phyloP scores from a whole-genome alignment of 2,113 vertebrate species.

The Bos javanicus region DNA sequence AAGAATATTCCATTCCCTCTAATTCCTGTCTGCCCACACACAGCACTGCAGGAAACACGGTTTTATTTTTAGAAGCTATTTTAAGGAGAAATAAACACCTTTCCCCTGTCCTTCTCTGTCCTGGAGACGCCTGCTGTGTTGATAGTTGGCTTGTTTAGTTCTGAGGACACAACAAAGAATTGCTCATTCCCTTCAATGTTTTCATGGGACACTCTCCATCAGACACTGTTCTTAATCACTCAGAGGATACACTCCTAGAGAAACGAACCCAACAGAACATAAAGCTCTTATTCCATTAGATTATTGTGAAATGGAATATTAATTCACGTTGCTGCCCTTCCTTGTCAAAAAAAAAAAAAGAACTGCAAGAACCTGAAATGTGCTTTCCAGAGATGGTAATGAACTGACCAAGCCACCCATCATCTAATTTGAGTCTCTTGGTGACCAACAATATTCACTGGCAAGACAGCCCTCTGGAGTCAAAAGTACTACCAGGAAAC shows the following conservation, averaged over 20 bases:
- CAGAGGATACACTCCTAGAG: neutral
- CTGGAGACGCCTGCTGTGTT: neutral
- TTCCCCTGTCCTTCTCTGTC: neutral
- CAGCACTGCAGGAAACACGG: neutral
- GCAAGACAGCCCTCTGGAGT: neutral
- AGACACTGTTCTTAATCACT: neutral
- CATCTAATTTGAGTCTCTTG: neutral
- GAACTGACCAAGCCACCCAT: neutral
- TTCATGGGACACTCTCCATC: neutral
- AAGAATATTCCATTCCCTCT: slow-evolving; percentile 22
- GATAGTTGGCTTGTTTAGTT: neutral
- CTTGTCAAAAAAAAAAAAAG: neutral
- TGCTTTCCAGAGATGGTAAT: neutral
- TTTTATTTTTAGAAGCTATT: slow-evolving; percentile 45
- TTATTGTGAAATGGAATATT: neutral
- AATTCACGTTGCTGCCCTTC: neutral
- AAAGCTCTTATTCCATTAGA: neutral
- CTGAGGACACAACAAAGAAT: neutral
- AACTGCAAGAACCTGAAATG: neutral
- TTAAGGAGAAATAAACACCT: slow-evolving; percentile 32
- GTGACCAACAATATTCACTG: neutral
- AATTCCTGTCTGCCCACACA: slow-evolving; percentile 6
- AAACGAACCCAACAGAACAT: neutral
- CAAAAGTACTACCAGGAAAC: neutral
- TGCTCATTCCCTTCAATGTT: neutral